Evolutionary conservation across 2,113 vertebrate species (phyloP), one percentile per base, ranked within the genome.

Genomic region (Caranx ignobilis): DNA sequence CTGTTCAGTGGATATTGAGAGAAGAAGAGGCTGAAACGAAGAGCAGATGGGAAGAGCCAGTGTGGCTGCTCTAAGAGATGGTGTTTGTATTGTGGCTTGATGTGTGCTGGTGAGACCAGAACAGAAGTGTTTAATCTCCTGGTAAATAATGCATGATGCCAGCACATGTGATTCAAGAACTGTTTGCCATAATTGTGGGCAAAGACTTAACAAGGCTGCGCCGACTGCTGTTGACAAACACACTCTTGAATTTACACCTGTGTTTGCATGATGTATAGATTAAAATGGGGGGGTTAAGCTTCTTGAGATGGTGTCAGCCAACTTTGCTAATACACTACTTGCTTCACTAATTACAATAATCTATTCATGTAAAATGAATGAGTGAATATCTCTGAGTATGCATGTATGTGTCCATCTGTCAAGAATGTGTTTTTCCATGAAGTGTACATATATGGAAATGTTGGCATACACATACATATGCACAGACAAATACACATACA

Each of bases 351-450:
- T 15, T 64, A 16, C 1, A 71, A 59, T 6, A 35, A 55, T 47
- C 19, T 13, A 7, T 79, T 6, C 72, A 41, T 73, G 59, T 18
- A 5, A n/a, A 64, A 74, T 70, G 48, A 10, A 0, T 56, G n/a
- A 35, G 50, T 37, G 3, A 70, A 45, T 32, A 62, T 41, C 43
- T 59, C 26, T 34, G 34, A 55, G 65, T 81, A 54, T 88, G 76
- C 87, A 60, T 87, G 39, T 78, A 55, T 86, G 39, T 87, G 47
- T 89, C 71, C 82, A 65, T 91, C 34, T 83, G 72, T 81, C 75
- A 37, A 71, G 70, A 71, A 48, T 59, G 62, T 77, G 55, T 71
- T 69, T 77, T 72, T 57, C n/a, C 8, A 34, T 75, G 4, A 72
- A 21, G 1, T 73, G 41, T 41, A 65, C 60, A 68, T 61, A 11